Conservation (phyloP, 2,113 vertebrate genomes). For the Callospermophilus lateralis region DNA sequence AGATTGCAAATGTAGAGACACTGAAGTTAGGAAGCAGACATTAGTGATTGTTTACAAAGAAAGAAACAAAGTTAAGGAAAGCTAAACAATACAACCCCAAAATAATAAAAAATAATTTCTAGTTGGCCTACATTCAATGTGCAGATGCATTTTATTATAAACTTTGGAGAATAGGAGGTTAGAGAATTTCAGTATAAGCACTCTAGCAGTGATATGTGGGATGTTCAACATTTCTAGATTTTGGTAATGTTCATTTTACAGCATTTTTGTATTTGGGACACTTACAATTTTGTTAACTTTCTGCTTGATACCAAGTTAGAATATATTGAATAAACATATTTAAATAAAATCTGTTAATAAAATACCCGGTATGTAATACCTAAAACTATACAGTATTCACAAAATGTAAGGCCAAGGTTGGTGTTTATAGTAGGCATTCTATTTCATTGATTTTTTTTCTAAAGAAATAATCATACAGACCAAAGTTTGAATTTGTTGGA, state of each 20-base stretch:
- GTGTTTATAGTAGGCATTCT: not conserved
- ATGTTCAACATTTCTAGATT: not conserved
- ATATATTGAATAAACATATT: not conserved
- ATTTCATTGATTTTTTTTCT: not conserved
- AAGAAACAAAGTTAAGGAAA: not conserved
- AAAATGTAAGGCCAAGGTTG: not conserved
- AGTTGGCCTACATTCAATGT: not conserved
- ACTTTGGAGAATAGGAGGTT: not conserved
- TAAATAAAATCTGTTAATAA: not conserved
- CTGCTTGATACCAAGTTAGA: slow-evolving; percentile 16
- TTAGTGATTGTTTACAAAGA: not conserved
- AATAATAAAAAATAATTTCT: not conserved
- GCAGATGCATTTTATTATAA: slow-evolving; percentile 4
- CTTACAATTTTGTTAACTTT: not conserved
- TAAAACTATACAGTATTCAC: not conserved
- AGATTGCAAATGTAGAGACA: not conserved
- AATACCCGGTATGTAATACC: not conserved
- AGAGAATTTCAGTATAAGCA: not conserved
- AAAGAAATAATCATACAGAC: not conserved
- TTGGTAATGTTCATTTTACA: not conserved
- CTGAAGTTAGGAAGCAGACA: not conserved
- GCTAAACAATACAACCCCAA: not conserved
- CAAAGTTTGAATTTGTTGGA: not conserved
- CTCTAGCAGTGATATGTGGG: not conserved
- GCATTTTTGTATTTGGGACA: not conserved